Percentiles rank a stretch among this genome's conserved stretches.
phyloP scores from a whole-genome alignment of 2,888 invertebrate species.

The Anaspis maculata region DNA sequence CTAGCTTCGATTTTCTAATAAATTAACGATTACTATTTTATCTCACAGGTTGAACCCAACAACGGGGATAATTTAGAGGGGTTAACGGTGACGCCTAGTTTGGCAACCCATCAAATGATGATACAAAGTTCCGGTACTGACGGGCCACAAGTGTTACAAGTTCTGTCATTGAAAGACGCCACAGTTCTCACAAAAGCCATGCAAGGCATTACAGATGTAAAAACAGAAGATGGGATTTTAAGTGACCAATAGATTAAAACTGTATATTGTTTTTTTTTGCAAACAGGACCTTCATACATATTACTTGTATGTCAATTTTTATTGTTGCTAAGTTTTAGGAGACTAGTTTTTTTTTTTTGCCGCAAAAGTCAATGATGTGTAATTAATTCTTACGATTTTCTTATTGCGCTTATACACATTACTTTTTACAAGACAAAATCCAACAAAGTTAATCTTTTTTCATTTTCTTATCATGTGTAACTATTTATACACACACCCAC shows the following conservation, averaged over 20 bases:
- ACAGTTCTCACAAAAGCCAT: slow-evolving; percentile 74
- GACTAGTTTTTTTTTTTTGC: slow-evolving; percentile 1
- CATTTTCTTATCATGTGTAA: too few relatives aligned
- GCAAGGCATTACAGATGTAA: slow-evolving; percentile 62
- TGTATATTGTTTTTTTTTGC: neutral
- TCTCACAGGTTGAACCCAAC: slow-evolving; percentile 61
- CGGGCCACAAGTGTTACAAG: slow-evolving; percentile 74
- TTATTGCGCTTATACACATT: too few relatives aligned
- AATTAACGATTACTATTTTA: too few relatives aligned
- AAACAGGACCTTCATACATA: too few relatives aligned
- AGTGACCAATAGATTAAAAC: slow-evolving; percentile 37
- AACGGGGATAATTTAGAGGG: slow-evolving; percentile 66
- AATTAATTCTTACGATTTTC: too few relatives aligned
- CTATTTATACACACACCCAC: too few relatives aligned
- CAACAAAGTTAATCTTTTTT: too few relatives aligned
- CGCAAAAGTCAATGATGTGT: too few relatives aligned
- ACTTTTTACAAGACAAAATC: too few relatives aligned
- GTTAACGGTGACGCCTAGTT: slow-evolving; percentile 60
- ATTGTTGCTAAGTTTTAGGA: too few relatives aligned
- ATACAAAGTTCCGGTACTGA: slow-evolving; percentile 61
- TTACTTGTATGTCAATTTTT: too few relatives aligned
- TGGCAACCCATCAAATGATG: slow-evolving; percentile 69
- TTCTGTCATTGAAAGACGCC: slow-evolving; percentile 78
- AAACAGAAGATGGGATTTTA: slow-evolving; percentile 58
- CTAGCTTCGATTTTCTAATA: too few relatives aligned